These are phyloP conservation scores for Amaurobius ferox DNA, from an alignment of 2,888 invertebrate species.

Conservation along the genomic window DNA sequence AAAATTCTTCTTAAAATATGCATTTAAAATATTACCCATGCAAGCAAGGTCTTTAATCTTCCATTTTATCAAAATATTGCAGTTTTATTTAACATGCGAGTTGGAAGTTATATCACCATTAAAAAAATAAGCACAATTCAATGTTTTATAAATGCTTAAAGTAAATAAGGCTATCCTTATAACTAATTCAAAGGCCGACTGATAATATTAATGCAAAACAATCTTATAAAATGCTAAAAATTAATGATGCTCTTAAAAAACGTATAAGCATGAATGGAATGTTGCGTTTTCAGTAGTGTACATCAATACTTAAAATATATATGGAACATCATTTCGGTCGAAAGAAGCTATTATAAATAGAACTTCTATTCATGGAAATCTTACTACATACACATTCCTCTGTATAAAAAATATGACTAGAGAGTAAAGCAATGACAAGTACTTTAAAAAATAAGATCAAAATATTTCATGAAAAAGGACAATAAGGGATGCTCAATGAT, in stretches of 20 bases:
- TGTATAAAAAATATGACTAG: background rate
- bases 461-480: background rate
- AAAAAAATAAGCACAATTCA: too few species aligned
- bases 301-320: too few species aligned
- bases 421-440: background rate
- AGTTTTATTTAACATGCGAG: background rate
- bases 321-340: background rate
- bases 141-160: background rate
- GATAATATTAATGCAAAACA: too few species aligned
- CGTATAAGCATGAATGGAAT: background rate
- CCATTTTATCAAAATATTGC: background rate
- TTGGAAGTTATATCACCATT: background rate
- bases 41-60: background rate
- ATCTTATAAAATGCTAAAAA: too few species aligned
- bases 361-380: background rate
- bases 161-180: background rate
- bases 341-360: background rate
- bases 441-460: background rate
- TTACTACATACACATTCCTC: background rate
- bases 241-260: too few species aligned
- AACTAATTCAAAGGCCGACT: too few species aligned
- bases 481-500: background rate
- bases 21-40: background rate
- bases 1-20: constrained; percentile 8
- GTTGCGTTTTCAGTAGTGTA: background rate